Conservation (phyloP, 2,797 vertebrate genomes). For the Peromyscus attwateri region DNA sequence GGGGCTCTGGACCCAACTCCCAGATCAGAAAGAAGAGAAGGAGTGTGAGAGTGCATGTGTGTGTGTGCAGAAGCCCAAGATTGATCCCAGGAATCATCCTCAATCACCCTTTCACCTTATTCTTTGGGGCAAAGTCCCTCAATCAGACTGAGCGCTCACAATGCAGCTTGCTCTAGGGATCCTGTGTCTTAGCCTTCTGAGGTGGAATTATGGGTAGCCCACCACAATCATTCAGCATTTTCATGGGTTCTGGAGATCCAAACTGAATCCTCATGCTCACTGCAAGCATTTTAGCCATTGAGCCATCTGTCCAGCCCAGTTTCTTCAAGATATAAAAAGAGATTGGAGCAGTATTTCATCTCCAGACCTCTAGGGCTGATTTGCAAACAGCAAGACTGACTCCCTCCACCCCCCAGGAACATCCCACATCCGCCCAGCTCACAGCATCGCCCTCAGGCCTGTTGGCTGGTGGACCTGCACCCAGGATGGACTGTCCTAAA, state of each 20-base stretch:
- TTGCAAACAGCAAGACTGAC: background rate
- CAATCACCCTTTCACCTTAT: background rate
- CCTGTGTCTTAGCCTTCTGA: background rate
- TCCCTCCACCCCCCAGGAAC: background rate
- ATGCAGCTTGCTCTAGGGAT: background rate
- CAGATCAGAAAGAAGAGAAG: background rate
- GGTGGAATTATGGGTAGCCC: too few relatives aligned
- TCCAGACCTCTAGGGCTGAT: background rate
- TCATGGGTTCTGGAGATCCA: background rate
- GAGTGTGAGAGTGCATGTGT: background rate
- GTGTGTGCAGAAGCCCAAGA: background rate
- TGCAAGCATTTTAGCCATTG: background rate
- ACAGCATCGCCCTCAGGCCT: background rate
- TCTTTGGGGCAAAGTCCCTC: background rate
- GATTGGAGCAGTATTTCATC: background rate
- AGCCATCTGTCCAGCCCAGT: background rate
- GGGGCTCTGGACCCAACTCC: background rate
- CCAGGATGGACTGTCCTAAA: slow-evolving; percentile 35
- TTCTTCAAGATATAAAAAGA: background rate
- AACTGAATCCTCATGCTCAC: background rate
- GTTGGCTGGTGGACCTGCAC: background rate
- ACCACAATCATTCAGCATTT: background rate
- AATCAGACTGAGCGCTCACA: background rate
- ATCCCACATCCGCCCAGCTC: background rate
- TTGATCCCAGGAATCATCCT: background rate